Evolutionary conservation across 2,113 vertebrate genomes (phyloP).

Genomic region (Excalfactoria chinensis): DNA sequence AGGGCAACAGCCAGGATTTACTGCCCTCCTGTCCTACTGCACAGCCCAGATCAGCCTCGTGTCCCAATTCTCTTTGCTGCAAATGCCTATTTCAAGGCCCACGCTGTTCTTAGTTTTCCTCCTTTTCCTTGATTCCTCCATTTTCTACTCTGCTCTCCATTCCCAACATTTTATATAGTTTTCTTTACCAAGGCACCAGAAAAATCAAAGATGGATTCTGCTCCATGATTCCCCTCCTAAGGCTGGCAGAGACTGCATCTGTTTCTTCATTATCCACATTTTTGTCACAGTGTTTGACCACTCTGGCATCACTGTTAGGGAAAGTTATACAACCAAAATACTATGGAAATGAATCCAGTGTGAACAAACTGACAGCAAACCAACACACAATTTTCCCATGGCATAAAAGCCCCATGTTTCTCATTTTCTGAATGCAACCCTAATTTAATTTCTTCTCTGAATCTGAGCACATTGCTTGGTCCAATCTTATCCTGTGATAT

Average conservation of each 20-base stretch:
- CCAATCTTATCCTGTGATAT: not conserved
- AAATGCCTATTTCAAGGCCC: not conserved
- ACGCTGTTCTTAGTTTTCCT: not conserved
- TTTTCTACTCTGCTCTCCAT: not conserved
- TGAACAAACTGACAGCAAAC: not conserved
- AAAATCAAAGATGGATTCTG: not conserved
- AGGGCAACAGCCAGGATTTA: slow-evolving; percentile 19
- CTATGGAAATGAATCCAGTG: not conserved
- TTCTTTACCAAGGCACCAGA: not conserved
- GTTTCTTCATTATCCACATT: not conserved
- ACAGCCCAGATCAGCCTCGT: not conserved
- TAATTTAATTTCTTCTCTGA: not conserved
- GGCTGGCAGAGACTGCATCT: not conserved
- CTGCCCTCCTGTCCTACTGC: slow-evolving; percentile 27
- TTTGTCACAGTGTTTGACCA: not conserved
- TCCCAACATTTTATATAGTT: not conserved
- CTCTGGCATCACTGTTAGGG: not conserved
- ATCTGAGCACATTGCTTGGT: not conserved
- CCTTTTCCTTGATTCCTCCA: not conserved
- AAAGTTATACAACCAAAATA: not conserved
- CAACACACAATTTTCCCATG: not conserved
- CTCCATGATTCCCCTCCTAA: not conserved
- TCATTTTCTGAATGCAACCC: not conserved
- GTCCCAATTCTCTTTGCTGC: not conserved
- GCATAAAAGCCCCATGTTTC: not conserved